phyloP scores from a whole-genome alignment of 2,113 vertebrate species.

The Chionis minor region DNA sequence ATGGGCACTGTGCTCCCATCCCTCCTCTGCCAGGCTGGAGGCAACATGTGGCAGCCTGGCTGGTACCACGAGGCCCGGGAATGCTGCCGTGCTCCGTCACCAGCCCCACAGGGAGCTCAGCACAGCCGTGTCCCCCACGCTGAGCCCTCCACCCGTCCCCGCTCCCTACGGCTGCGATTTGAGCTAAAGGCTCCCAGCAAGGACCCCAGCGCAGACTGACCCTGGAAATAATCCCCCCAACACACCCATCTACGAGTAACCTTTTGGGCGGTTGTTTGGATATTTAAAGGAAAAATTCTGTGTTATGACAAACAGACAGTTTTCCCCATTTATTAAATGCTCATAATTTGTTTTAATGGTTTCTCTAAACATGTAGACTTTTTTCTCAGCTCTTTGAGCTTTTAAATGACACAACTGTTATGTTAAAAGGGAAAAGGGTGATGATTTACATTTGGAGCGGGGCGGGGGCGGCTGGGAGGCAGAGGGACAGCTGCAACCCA shows the following conservation, averaged over 20 bases:
- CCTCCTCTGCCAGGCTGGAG: neutral
- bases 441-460: conserved; percentile 69
- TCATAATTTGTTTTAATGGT: conserved; percentile 74
- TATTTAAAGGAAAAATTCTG: conserved; percentile 56
- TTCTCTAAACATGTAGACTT: conserved; percentile 70
- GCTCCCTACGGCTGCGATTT: neutral
- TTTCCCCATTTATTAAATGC: conserved; percentile 70
- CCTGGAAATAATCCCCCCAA: neutral
- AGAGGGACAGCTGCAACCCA: conserved; percentile 63
- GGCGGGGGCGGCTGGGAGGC: neutral
- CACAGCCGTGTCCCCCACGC: neutral
- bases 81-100: accelerated
- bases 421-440: conserved; percentile 67
- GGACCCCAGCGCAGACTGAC: neutral
- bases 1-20: neutral
- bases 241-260: neutral
- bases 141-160: neutral
- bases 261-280: conserved; percentile 43
- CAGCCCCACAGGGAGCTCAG: neutral
- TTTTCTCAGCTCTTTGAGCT: conserved; percentile 71
- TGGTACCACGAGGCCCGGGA: neutral
- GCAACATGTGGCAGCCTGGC: accelerated
- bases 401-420: conserved; percentile 69
- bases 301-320: conserved; percentile 71
- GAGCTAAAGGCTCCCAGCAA: neutral